Percentiles rank a stretch among this genome's conserved stretches.
These are phyloP conservation scores for Rynchops niger DNA, from an alignment of 2,113 vertebrate species.

Conservation along the genomic window DNA sequence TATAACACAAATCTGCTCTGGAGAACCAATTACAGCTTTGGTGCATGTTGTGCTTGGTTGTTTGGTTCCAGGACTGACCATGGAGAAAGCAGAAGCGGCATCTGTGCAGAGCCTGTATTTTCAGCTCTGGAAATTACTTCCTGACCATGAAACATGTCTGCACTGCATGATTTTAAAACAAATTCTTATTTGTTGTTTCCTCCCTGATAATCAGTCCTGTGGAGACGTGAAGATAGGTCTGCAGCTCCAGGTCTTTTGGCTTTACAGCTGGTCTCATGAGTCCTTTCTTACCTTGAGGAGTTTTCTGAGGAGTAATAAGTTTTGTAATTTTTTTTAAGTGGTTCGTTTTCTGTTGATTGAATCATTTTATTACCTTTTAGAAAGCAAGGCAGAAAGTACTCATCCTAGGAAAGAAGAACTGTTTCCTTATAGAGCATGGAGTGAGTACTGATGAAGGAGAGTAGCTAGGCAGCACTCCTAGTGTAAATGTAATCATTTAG, in stretches of 20 bases:
- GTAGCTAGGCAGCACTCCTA: neutral
- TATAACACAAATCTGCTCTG: neutral
- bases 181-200: neutral
- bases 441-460: neutral
- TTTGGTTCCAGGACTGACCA: neutral
- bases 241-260: neutral
- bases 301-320: neutral
- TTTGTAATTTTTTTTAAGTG: neutral
- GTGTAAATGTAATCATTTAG: neutral
- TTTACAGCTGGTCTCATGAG: neutral
- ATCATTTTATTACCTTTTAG: neutral
- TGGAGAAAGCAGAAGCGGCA: neutral
- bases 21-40: neutral
- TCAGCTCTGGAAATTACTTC: neutral
- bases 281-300: neutral
- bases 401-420: neutral
- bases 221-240: neutral
- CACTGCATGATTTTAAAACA: neutral
- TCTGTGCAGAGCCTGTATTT: neutral
- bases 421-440: neutral
- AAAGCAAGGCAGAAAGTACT: neutral
- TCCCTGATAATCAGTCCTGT: neutral
- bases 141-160: neutral
- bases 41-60: neutral
- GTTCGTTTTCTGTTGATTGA: neutral